Conservation (phyloP, 2,113 vertebrate genomes). For the Monarcha castaneiventris region DNA sequence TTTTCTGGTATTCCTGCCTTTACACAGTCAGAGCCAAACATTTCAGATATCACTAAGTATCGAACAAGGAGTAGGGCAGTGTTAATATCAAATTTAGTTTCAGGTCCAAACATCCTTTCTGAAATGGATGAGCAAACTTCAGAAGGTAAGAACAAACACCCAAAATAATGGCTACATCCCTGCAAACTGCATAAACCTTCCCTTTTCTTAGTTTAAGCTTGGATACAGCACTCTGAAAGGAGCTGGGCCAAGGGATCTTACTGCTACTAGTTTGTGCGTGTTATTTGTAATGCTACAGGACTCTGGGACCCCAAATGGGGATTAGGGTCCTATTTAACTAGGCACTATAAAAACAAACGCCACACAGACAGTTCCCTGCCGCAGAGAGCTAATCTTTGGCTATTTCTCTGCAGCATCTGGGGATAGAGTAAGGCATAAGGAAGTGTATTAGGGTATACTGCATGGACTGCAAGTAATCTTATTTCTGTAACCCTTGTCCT, state of each 20-base stretch:
- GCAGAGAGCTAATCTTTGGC: not conserved
- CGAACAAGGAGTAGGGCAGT: not conserved
- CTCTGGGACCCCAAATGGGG: not conserved
- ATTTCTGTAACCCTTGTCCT: not conserved
- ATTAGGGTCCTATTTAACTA: not conserved
- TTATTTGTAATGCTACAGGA: not conserved
- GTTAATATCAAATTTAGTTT: not conserved
- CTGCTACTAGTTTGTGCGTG: not conserved
- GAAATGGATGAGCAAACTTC: not conserved
- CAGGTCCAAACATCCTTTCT: not conserved
- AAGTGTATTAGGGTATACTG: not conserved
- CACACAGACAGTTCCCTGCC: not conserved
- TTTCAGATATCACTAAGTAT: not conserved
- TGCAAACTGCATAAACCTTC: not conserved
- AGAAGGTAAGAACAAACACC: not conserved
- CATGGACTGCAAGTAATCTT: not conserved
- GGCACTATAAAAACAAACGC: not conserved
- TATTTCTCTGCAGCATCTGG: not conserved
- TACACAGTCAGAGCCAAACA: not conserved
- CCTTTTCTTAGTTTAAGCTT: not conserved
- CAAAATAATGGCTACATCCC: not conserved
- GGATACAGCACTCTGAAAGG: not conserved
- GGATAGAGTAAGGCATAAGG: not conserved
- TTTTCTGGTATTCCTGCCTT: not conserved
- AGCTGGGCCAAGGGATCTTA: not conserved